Percentiles rank a stretch among this genome's conserved stretches.
These are phyloP conservation scores for Drosophila virilis DNA, from an alignment of 1,140 invertebrate species.

Conservation along the genomic window DNA sequence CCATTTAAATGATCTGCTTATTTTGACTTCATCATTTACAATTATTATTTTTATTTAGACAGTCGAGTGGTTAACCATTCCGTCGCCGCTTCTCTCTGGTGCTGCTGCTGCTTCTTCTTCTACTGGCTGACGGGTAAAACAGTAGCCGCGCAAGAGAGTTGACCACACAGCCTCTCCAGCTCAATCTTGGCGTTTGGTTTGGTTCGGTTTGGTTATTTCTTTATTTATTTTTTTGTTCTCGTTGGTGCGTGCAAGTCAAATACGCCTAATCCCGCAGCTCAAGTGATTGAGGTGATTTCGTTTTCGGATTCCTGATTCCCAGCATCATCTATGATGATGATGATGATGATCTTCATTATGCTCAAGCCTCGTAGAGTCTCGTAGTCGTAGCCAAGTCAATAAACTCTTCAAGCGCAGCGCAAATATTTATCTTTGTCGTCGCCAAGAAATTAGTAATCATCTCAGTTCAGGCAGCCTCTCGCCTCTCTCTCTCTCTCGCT, in stretches of 20 bases:
- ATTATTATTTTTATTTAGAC: slow-evolving; percentile 83
- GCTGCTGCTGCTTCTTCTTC: neutral
- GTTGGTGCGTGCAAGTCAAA: slow-evolving; percentile 78
- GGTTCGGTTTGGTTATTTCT: slow-evolving; percentile 3
- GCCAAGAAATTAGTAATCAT: slow-evolving; percentile 79
- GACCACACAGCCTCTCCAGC: slow-evolving; percentile 33
- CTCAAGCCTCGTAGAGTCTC: slow-evolving; percentile 16
- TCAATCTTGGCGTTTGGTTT: neutral
- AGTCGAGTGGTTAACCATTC: slow-evolving; percentile 50
- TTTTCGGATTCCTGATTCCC: slow-evolving; percentile 57
- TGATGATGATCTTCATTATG: slow-evolving; percentile 26
- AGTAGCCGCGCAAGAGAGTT: slow-evolving; percentile 55
- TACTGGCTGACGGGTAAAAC: slow-evolving; percentile 53
- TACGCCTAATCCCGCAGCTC: slow-evolving; percentile 83
- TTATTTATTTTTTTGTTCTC: slow-evolving; percentile 50
- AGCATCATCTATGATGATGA: slow-evolving; percentile 14
- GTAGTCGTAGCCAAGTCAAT: slow-evolving; percentile 50
- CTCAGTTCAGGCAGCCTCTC: slow-evolving; percentile 21
- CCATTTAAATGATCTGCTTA: slow-evolving; percentile 80
- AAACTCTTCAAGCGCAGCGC: slow-evolving; percentile 69
- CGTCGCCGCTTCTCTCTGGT: slow-evolving; percentile 6
- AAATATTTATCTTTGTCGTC: slow-evolving; percentile 81
- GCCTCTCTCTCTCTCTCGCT: neutral
- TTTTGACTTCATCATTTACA: slow-evolving; percentile 82
- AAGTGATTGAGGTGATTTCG: slow-evolving; percentile 83